A percentile compares a stretch with the other conserved stretches of the same genome.
Evolutionary conservation across 2,113 vertebrate species (phyloP).

Genomic region (Thinocorus orbignyianus): DNA sequence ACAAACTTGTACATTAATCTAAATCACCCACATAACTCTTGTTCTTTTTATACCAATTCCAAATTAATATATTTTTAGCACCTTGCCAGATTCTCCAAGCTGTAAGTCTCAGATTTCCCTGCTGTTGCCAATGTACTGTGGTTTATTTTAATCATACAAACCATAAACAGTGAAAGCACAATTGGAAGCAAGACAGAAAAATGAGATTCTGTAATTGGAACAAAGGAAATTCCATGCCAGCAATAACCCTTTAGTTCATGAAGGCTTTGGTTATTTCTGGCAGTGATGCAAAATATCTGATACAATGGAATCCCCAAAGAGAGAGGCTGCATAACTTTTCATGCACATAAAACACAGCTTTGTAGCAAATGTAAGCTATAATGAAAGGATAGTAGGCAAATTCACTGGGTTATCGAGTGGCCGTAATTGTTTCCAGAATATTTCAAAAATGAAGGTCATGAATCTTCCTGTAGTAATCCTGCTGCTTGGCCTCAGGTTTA

Average conservation of each 20-base stretch:
- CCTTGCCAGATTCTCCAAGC: conserved; percentile 28
- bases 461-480: background rate
- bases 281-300: conserved; percentile 19
- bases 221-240: conserved; percentile 48
- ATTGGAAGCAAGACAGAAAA: conserved; percentile 54
- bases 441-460: background rate
- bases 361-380: background rate
- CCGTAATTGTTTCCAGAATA: conserved; percentile 26
- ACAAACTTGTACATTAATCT: background rate
- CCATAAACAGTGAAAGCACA: conserved; percentile 50
- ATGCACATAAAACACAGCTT: conserved; percentile 42
- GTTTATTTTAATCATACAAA: conserved; percentile 53
- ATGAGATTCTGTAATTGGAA: conserved; percentile 51
- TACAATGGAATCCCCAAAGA: conserved; percentile 8
- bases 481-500: background rate
- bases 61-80: conserved; percentile 36
- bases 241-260: conserved; percentile 37
- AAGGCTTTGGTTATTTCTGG: conserved; percentile 49
- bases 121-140: background rate
- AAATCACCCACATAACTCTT: background rate
- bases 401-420: background rate
- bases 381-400: conserved; percentile 19
- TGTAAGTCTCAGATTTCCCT: conserved; percentile 22
- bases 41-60: background rate
- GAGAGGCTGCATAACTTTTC: conserved; percentile 15